phyloP scores from a whole-genome alignment of 2,888 invertebrate species.

The Archaeoteleia sp. region DNA sequence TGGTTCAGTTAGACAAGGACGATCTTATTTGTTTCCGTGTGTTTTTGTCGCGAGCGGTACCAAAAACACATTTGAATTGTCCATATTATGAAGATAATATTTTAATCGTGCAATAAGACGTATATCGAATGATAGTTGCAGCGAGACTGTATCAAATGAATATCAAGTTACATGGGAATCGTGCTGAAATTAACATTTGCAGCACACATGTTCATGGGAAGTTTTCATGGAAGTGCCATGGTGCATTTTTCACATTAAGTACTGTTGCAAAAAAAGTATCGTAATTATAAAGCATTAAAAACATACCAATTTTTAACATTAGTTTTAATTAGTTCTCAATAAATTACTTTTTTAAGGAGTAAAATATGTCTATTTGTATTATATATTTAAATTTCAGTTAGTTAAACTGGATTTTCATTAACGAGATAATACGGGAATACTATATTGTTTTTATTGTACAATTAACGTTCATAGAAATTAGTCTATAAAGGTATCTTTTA shows the following conservation, averaged over 20 bases:
- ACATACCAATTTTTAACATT: too few species aligned
- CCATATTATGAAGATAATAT: neutral
- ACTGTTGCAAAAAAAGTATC: constrained; percentile 16
- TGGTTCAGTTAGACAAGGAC: neutral
- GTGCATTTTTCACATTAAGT: constrained; percentile 35
- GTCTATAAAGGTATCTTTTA: too few species aligned
- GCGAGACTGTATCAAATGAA: constrained; percentile 51
- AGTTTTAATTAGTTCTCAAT: too few species aligned
- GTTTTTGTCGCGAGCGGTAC: neutral
- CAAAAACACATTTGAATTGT: too few species aligned
- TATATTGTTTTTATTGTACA: too few species aligned
- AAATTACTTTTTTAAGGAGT: too few species aligned
- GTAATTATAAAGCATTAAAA: too few species aligned
- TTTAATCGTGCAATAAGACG: constrained; percentile 7
- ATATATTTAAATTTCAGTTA: too few species aligned
- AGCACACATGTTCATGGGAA: constrained; percentile 62
- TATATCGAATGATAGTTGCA: neutral
- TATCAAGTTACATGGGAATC: constrained; percentile 55
- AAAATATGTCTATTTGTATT: too few species aligned
- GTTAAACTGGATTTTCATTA: too few species aligned
- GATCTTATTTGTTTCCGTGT: neutral
- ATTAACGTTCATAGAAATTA: too few species aligned
- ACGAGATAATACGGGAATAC: too few species aligned
- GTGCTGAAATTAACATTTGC: constrained; percentile 60
- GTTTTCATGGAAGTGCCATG: constrained; percentile 21